These are phyloP conservation scores for Aphodius sticticus DNA, from an alignment of 2,888 invertebrate species.

Conservation along the genomic window DNA sequence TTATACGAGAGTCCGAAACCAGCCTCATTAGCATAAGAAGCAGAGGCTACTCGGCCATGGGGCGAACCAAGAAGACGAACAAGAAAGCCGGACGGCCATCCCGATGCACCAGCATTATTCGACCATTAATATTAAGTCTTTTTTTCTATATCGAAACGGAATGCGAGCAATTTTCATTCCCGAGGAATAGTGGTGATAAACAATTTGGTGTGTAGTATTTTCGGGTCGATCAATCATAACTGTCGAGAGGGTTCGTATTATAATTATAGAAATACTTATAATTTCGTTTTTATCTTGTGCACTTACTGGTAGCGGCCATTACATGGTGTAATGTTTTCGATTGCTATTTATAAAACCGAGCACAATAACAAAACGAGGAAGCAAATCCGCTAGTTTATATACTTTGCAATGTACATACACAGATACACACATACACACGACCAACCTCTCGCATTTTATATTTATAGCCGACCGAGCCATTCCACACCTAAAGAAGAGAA, in stretches of 20 bases:
- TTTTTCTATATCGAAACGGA: conserved; percentile 21
- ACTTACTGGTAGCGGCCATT: conserved; percentile 8
- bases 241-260: background rate
- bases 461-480: conserved; percentile 16
- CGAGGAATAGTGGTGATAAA: too few relatives aligned
- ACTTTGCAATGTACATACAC: background rate
- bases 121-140: conserved; percentile 34
- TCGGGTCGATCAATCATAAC: background rate
- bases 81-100: conserved; percentile 16
- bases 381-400: background rate
- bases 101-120: conserved; percentile 34
- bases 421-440: conserved; percentile 4
- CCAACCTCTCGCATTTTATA: background rate
- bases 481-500: conserved; percentile 23
- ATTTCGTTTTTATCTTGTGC: conserved; percentile 18
- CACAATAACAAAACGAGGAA: too few relatives aligned
- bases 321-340: conserved; percentile 10
- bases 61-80: conserved; percentile 10
- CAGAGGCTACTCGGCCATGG: conserved; percentile 37
- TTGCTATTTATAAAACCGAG: conserved; percentile 11
- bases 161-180: conserved; percentile 11
- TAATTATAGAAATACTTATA: conserved; percentile 16
- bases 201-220: background rate
- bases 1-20: conserved; percentile 44
- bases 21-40: conserved; percentile 46